phyloP scores from a whole-genome alignment of 2,113 vertebrate genomes.

The Saguinus midas region DNA sequence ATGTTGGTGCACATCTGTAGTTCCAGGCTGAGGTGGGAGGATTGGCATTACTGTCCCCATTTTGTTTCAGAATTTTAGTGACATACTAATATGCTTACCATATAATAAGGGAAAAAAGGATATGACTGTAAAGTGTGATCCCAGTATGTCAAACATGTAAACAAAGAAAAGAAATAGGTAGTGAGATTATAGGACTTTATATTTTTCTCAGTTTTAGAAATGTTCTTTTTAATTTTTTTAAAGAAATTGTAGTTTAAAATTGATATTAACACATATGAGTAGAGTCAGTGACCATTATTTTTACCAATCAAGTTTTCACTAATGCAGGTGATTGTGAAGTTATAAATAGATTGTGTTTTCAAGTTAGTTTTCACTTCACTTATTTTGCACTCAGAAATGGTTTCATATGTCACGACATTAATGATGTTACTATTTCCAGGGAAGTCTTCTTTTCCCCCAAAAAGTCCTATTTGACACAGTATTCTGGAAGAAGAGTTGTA shows the following conservation, averaged over 20 bases:
- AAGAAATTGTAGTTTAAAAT: conserved; percentile 18
- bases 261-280: neutral
- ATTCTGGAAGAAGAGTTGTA: neutral
- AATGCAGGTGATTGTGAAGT: conserved; percentile 2
- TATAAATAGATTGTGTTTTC: conserved; percentile 13
- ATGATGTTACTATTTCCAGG: neutral
- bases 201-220: neutral
- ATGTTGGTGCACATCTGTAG: no score
- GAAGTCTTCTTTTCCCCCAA: neutral
- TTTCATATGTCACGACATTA: conserved; percentile 28
- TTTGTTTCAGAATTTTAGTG: conserved; percentile 22
- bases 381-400: neutral
- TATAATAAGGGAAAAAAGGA: conserved; percentile 15
- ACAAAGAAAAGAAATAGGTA: neutral
- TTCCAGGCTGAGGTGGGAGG: no score
- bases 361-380: neutral
- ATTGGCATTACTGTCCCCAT: no score
- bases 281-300: neutral
- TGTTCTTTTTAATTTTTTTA: neutral
- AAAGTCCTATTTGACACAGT: neutral
- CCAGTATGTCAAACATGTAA: neutral
- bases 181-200: neutral
- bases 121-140: neutral
- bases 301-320: neutral
- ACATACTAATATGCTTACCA: neutral